Evolutionary conservation across 2,797 vertebrate genomes (phyloP).

Genomic region (Bradypodion ventrale): DNA sequence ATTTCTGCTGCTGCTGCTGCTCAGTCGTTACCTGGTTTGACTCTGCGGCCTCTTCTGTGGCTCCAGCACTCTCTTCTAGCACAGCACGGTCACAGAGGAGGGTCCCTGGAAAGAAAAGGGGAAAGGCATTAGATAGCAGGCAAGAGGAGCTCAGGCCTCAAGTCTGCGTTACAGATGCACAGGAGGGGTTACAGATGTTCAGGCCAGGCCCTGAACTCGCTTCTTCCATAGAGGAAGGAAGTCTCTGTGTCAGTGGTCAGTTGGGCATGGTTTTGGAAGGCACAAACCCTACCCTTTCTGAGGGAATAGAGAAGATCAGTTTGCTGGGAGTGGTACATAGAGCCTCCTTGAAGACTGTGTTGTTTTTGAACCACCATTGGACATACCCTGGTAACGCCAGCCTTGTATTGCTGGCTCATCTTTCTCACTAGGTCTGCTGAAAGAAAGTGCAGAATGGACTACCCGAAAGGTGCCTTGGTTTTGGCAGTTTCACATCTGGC

Average conservation of each 20-base stretch:
- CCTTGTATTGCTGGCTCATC: too few relatives aligned
- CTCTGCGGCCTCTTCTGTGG: neutral
- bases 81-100: conserved; percentile 37
- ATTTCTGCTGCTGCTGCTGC: neutral
- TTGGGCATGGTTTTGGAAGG: neutral
- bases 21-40: conserved; percentile 51
- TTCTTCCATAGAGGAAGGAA: neutral
- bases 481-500: too few relatives aligned
- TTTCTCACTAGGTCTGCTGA: too few relatives aligned
- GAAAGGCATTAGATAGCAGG: neutral
- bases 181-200: neutral
- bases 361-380: too few relatives aligned
- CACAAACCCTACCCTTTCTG: neutral
- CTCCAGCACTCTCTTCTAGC: conserved; percentile 50
- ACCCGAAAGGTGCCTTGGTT: too few relatives aligned
- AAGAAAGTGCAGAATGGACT: too few relatives aligned
- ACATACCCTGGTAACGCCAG: too few relatives aligned
- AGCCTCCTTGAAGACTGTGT: too few relatives aligned
- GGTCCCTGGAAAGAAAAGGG: conserved; percentile 68
- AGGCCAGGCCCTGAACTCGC: neutral
- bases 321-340: neutral
- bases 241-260: neutral
- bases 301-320: neutral
- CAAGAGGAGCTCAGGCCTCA: neutral
- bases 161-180: rapidly evolving